These are phyloP conservation scores for Idaea dimidiata DNA, from an alignment of 2,888 invertebrate genomes.

Conservation along the genomic window DNA sequence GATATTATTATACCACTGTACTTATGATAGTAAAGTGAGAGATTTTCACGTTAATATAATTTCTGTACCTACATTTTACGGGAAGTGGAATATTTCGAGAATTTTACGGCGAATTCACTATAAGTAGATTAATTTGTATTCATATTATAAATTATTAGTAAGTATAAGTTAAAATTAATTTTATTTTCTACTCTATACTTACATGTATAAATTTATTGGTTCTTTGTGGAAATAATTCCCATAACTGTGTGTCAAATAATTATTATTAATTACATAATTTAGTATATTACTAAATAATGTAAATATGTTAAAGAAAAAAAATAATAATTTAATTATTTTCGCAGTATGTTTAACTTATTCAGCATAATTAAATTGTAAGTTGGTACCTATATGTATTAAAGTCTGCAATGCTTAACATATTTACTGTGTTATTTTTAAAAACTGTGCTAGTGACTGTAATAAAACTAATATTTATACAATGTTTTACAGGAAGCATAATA, in stretches of 20 bases:
- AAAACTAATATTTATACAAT: neutral
- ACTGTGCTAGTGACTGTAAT: constrained; percentile 26
- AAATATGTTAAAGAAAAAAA: constrained; percentile 57
- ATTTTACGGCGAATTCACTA: constrained; percentile 10
- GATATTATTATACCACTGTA: constrained; percentile 28
- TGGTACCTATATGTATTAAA: constrained; percentile 29
- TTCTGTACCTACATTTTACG: constrained; percentile 56
- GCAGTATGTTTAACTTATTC: constrained; percentile 37
- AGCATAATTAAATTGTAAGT: constrained; percentile 27
- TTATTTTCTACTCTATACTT: constrained; percentile 4
- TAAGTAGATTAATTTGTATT: constrained; percentile 6
- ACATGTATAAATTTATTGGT: constrained; percentile 29
- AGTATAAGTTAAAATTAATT: neutral
- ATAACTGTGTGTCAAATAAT: constrained; percentile 62
- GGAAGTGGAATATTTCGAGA: constrained; percentile 21
- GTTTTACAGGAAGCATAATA: too few species aligned
- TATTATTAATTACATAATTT: constrained; percentile 57
- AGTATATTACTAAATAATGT: constrained; percentile 80
- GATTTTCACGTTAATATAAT: constrained; percentile 55
- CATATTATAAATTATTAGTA: constrained; percentile 7
- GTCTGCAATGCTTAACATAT: constrained; percentile 2
- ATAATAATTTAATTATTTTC: constrained; percentile 59
- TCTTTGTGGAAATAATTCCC: constrained; percentile 39
- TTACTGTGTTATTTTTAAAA: constrained; percentile 23
- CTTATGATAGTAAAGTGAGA: constrained; percentile 48